Evolutionary conservation across 2,888 invertebrate species (phyloP).

Genomic region (Dicyrtoma fusca): DNA sequence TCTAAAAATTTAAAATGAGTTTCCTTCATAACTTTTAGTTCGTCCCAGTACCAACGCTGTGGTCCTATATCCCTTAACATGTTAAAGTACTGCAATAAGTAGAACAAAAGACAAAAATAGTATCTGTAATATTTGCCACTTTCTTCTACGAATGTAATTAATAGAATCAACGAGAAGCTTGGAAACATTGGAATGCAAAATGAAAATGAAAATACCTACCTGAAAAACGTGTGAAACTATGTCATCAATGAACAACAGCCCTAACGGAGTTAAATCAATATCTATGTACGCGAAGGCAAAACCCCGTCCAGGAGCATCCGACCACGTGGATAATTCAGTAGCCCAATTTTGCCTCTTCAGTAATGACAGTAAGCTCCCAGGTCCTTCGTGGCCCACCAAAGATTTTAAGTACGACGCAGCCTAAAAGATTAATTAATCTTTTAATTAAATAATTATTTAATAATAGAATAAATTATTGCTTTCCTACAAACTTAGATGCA

Average conservation of each 20-base stretch:
- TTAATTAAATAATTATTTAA: too few species aligned
- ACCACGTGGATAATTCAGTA: slow-evolving; percentile 25
- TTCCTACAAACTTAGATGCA: not conserved
- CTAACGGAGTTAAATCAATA: slow-evolving; percentile 89
- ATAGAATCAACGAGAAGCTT: slow-evolving; percentile 55
- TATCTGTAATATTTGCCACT: not conserved
- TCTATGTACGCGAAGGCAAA: slow-evolving; percentile 84
- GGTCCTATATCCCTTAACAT: slow-evolving; percentile 76
- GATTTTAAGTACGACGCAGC: slow-evolving; percentile 31
- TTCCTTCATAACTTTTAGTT: slow-evolving; percentile 75
- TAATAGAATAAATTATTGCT: not conserved
- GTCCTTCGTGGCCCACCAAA: slow-evolving; percentile 39
- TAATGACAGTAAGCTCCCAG: slow-evolving; percentile 41
- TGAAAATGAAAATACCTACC: slow-evolving; percentile 60
- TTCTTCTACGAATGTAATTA: not conserved
- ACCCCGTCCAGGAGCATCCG: slow-evolving; percentile 68
- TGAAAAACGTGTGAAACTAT: slow-evolving; percentile 81
- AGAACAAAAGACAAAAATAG: too few species aligned
- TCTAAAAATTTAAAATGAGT: slow-evolving; percentile 87
- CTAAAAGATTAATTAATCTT: not conserved
- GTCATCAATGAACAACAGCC: slow-evolving; percentile 84
- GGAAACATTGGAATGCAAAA: not conserved
- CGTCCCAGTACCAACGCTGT: slow-evolving; percentile 88
- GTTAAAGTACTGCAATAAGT: slow-evolving; percentile 73
- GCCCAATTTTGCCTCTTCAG: slow-evolving; percentile 40